These are phyloP conservation scores for Diplosoma virens DNA, from an alignment of 23 tunicate genomes.

Conservation along the genomic window DNA sequence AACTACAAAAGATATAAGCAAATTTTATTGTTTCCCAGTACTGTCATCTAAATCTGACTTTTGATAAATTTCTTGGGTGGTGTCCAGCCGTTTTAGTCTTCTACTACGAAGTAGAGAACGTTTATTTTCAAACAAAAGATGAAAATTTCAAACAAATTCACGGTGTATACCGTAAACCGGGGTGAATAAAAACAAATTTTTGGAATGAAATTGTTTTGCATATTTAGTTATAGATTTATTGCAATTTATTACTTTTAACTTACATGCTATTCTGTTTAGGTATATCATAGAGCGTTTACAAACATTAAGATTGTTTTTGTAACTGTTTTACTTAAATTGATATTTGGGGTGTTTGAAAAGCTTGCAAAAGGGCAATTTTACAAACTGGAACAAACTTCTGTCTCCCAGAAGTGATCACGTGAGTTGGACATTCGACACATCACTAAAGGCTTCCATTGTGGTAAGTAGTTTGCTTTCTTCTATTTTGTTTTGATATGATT, in stretches of 20 bases:
- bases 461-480: not conserved
- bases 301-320: not conserved
- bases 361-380: not conserved
- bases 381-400: not conserved
- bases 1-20: too few species aligned
- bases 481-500: not conserved
- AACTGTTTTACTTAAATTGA: not conserved
- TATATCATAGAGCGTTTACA: not conserved
- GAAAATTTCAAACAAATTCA: too few species aligned
- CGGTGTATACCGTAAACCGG: not conserved
- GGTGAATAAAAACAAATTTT: not conserved
- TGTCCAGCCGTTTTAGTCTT: too few species aligned
- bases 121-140: too few species aligned
- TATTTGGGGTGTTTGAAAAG: not conserved
- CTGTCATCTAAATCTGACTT: too few species aligned
- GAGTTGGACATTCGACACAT: not conserved
- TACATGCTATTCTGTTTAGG: not conserved
- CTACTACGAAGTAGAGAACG: too few species aligned
- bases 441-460: not conserved
- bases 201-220: not conserved
- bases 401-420: not conserved
- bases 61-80: too few species aligned
- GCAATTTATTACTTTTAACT: too few species aligned
- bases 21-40: too few species aligned
- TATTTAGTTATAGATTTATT: not conserved